These are phyloP conservation scores for Drosophila pruinosa DNA, from an alignment of 1,140 invertebrate species.

Conservation along the genomic window DNA sequence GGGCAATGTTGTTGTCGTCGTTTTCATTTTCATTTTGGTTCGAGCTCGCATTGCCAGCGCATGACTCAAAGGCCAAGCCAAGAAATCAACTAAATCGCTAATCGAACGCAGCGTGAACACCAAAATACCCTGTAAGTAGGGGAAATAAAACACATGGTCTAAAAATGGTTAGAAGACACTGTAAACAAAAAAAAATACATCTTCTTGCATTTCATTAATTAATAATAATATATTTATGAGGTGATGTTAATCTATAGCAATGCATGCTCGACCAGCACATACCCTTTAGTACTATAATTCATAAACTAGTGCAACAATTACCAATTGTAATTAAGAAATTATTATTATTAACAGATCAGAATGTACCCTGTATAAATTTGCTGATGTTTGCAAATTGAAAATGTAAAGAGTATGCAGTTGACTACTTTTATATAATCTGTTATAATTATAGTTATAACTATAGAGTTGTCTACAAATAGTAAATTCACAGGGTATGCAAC, in stretches of 20 bases:
- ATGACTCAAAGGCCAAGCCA: slow-evolving; percentile 55
- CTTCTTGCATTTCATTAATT: too few relatives aligned
- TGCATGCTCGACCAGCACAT: neutral
- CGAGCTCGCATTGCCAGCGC: slow-evolving; percentile 39
- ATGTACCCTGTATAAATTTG: too few relatives aligned
- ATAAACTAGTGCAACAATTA: neutral
- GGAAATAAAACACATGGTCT: neutral
- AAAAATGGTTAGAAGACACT: neutral
- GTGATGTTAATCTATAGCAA: too few relatives aligned
- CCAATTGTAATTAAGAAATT: neutral
- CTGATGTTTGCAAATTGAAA: too few relatives aligned
- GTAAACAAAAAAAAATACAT: neutral
- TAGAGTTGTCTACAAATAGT: too few relatives aligned
- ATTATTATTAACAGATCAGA: too few relatives aligned
- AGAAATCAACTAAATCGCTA: slow-evolving; percentile 13
- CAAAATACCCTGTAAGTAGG: slow-evolving; percentile 5
- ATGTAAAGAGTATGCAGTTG: too few relatives aligned
- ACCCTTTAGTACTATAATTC: neutral
- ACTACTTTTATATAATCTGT: too few relatives aligned
- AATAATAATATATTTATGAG: too few relatives aligned
- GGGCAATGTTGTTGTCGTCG: slow-evolving; percentile 25
- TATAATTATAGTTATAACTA: too few relatives aligned
- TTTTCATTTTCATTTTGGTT: slow-evolving; percentile 67
- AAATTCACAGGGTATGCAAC: neutral
- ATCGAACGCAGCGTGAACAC: neutral